These are phyloP conservation scores for Desmodus rotundus DNA, from an alignment of 2,113 vertebrate genomes.

Conservation along the genomic window DNA sequence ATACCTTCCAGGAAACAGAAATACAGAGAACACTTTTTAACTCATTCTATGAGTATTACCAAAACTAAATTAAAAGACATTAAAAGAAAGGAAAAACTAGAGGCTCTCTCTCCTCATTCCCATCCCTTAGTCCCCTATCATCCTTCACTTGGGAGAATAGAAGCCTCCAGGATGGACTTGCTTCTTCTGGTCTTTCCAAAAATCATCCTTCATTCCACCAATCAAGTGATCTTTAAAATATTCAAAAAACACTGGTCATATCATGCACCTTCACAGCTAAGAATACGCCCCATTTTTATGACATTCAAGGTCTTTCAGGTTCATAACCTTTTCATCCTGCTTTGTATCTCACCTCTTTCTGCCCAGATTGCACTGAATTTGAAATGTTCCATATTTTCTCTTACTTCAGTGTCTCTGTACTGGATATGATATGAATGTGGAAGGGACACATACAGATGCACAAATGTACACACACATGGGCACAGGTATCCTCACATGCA, in stretches of 20 bases:
- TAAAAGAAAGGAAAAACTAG: background rate
- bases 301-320: background rate
- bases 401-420: background rate
- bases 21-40: background rate
- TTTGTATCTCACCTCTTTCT: background rate
- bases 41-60: background rate
- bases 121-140: background rate
- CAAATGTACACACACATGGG: background rate
- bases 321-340: background rate
- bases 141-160: background rate
- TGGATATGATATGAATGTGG: background rate
- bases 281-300: background rate
- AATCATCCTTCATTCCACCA: background rate
- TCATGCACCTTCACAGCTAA: background rate
- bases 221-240: background rate
- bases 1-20: background rate
- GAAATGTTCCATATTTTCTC: background rate
- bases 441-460: background rate
- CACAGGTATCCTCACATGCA: background rate
- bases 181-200: background rate
- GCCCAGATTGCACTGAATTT: background rate
- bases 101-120: background rate
- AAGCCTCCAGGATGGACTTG: background rate
- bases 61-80: background rate
- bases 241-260: background rate